Conservation (phyloP, 2,797 vertebrate genomes). For the Tinamus major region DNA sequence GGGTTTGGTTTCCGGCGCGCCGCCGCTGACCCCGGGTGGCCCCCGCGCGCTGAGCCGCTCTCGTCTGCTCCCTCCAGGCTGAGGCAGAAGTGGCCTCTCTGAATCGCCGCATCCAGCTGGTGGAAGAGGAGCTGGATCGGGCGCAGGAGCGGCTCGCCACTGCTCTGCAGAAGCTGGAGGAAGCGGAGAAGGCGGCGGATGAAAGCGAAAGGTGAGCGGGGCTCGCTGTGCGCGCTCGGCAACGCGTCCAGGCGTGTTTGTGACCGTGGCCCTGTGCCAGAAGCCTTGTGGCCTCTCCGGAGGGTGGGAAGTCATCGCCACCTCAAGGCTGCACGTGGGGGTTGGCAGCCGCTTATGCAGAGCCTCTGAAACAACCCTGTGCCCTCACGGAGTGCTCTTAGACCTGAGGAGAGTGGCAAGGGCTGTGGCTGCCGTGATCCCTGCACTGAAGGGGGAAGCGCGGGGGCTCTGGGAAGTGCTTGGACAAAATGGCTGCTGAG, state of each 20-base stretch:
- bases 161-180: conserved; percentile 89
- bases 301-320: not conserved
- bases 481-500: not conserved
- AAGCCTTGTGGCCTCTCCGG: not conserved
- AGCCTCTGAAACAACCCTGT: not conserved
- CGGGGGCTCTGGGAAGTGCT: not conserved
- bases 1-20: fast-evolving
- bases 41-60: not conserved
- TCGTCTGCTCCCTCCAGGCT: conserved; percentile 74
- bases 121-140: conserved; percentile 91
- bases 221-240: not conserved
- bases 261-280: fast-evolving
- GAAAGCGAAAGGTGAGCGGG: conserved; percentile 90
- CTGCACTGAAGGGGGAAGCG: not conserved
- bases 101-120: conserved; percentile 89
- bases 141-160: conserved; percentile 88
- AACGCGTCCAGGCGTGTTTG: fast-evolving
- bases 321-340: not conserved
- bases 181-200: conserved; percentile 90
- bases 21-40: not conserved
- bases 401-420: not conserved
- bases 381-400: not conserved
- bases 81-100: conserved; percentile 88
- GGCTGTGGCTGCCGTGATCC: not conserved
- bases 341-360: fast-evolving